Evolutionary conservation across 1,140 invertebrate species (phyloP).

Genomic region (Pachyrhynchus sulphureomaculatus): DNA sequence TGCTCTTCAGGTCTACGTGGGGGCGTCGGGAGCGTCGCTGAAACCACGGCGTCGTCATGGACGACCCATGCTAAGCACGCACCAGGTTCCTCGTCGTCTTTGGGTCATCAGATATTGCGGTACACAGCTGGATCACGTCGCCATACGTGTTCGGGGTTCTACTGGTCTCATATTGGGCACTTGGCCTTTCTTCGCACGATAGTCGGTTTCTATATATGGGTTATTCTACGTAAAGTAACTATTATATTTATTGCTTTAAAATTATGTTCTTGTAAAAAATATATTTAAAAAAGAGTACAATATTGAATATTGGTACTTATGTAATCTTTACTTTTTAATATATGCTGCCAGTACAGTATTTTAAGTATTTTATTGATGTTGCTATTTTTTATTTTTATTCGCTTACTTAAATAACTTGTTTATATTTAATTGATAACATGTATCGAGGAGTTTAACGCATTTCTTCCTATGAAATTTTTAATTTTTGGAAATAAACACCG

Average conservation of each 20-base stretch:
- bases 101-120: slow-evolving; percentile 47
- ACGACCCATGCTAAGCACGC: slow-evolving; percentile 41
- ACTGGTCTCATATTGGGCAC: slow-evolving; percentile 46
- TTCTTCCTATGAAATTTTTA: too few species aligned
- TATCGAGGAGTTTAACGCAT: too few species aligned
- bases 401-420: too few species aligned
- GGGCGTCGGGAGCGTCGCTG: slow-evolving; percentile 9
- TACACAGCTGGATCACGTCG: slow-evolving; percentile 50
- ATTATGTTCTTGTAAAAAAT: too few species aligned
- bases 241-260: background rate
- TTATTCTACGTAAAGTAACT: slow-evolving; percentile 10
- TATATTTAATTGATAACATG: too few species aligned
- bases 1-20: slow-evolving; percentile 11
- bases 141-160: slow-evolving; percentile 49
- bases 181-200: slow-evolving; percentile 29
- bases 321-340: too few species aligned
- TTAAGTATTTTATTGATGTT: too few species aligned
- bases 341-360: too few species aligned
- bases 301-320: too few species aligned
- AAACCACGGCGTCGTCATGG: slow-evolving; percentile 37
- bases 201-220: slow-evolving; percentile 12
- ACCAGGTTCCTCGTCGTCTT: slow-evolving; percentile 43
- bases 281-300: too few species aligned
- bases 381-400: too few species aligned
- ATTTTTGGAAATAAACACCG: too few species aligned